phyloP scores from a whole-genome alignment of 2,113 vertebrate genomes.

The Desmodus rotundus region DNA sequence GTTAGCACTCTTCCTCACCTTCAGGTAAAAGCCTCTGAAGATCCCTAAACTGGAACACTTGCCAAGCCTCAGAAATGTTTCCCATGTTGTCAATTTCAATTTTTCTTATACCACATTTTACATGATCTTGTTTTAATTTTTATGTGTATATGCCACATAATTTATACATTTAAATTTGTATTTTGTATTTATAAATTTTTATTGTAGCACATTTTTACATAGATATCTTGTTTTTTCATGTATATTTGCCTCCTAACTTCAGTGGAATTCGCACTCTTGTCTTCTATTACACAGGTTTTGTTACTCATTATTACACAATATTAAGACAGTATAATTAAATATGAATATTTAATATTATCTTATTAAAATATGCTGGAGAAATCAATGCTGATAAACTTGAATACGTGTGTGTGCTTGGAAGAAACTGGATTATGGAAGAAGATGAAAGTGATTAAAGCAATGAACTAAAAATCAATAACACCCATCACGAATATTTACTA shows the following conservation, averaged over 20 bases:
- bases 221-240: neutral
- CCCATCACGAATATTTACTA: neutral
- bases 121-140: neutral
- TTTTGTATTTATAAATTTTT: neutral
- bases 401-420: neutral
- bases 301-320: neutral
- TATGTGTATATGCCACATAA: neutral
- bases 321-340: neutral
- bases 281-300: neutral
- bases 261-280: neutral
- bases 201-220: neutral
- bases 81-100: neutral
- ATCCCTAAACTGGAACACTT: neutral
- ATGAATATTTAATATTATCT: neutral
- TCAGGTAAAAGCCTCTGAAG: neutral
- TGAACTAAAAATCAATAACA: neutral
- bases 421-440: neutral
- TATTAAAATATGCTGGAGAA: neutral
- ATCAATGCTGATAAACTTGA: neutral
- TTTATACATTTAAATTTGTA: neutral
- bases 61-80: neutral
- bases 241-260: neutral
- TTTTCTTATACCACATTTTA: neutral
- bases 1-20: accelerated
- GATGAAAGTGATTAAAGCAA: neutral